Evolutionary conservation across 1,140 invertebrate species (phyloP).

Genomic region (Zaprionus capensis): DNA sequence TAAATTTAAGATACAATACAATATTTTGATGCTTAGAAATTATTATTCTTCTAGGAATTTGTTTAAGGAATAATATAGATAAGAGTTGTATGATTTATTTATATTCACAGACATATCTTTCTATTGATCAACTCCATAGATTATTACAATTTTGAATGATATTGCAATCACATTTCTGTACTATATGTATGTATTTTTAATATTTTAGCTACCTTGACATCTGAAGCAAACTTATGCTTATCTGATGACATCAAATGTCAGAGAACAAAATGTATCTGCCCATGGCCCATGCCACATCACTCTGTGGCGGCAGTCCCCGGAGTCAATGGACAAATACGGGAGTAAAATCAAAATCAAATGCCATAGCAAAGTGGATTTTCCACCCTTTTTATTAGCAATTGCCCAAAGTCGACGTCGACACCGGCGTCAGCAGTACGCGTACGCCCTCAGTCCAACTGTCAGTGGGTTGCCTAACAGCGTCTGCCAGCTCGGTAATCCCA

Average conservation of each 20-base stretch:
- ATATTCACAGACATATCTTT: too few species aligned
- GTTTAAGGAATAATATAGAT: too few species aligned
- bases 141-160: background rate
- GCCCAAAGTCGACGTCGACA: slow-evolving; percentile 35
- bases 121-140: background rate
- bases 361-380: slow-evolving; percentile 84
- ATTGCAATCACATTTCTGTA: background rate
- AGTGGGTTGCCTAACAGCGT: slow-evolving; percentile 14
- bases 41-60: too few species aligned
- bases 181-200: background rate
- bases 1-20: too few species aligned
- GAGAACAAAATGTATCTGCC: slow-evolving; percentile 45
- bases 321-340: slow-evolving; percentile 54
- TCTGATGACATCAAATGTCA: slow-evolving; percentile 71
- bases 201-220: background rate
- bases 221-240: slow-evolving; percentile 35
- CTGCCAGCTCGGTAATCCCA: slow-evolving; percentile 73
- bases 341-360: slow-evolving; percentile 83
- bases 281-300: slow-evolving; percentile 11
- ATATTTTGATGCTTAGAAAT: too few species aligned
- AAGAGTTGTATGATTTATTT: too few species aligned
- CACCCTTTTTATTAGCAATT: slow-evolving; percentile 83
- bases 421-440: background rate
- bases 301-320: slow-evolving; percentile 41
- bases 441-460: background rate